A percentile compares a stretch with the other conserved stretches of the same genome.
Conservation (phyloP, 2,888 invertebrate genomes). For the Eristalis arbustorum region DNA sequence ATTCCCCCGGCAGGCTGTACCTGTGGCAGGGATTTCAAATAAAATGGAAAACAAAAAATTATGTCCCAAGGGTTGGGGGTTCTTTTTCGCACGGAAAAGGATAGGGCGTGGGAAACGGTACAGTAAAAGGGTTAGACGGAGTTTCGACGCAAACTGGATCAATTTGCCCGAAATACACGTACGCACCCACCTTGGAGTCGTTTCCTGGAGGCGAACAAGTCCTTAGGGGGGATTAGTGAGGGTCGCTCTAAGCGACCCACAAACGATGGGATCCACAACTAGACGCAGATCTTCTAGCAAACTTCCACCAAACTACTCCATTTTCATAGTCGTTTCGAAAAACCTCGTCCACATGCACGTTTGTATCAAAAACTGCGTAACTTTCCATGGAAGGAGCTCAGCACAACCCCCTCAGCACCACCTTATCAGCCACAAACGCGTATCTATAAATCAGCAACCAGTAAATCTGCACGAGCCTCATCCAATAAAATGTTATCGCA, state of each 20-base stretch:
- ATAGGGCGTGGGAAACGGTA: neutral
- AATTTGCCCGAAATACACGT: neutral
- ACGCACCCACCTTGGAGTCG: neutral
- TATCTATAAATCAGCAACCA: constrained; percentile 29
- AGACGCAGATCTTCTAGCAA: no score
- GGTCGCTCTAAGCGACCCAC: neutral
- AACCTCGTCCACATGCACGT: neutral
- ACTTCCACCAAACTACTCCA: no score
- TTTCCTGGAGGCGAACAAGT: neutral
- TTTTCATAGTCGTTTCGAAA: neutral
- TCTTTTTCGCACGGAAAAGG: neutral
- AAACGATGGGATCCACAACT: neutral
- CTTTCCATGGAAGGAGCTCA: neutral
- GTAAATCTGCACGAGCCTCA: constrained; percentile 33
- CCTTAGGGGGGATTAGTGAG: neutral
- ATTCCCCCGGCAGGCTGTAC: neutral
- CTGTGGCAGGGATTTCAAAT: neutral
- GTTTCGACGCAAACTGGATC: neutral
- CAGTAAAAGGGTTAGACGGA: neutral
- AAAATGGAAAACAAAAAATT: neutral
- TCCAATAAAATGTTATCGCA: constrained; percentile 58
- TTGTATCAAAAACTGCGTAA: neutral
- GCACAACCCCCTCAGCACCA: neutral
- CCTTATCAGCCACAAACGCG: neutral
- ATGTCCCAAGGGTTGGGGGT: neutral